phyloP scores from a whole-genome alignment of 2,888 invertebrate genomes.

The Anarsia innoxiella region DNA sequence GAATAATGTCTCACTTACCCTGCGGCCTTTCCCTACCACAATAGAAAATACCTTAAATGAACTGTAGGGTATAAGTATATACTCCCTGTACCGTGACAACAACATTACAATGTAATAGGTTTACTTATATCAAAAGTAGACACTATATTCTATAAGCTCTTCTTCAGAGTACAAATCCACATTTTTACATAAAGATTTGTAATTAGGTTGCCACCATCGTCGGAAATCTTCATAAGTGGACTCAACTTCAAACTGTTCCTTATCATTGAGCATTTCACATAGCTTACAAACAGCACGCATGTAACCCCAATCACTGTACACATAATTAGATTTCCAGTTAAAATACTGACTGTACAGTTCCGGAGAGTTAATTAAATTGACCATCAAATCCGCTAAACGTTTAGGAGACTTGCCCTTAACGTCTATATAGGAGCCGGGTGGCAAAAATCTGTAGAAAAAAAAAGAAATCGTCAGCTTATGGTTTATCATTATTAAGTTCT shows the following conservation, averaged over 20 bases:
- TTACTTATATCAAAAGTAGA: too few species aligned
- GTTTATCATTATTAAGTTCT: too few species aligned
- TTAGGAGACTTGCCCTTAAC: slow-evolving; percentile 25
- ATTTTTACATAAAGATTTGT: too few species aligned
- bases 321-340: slow-evolving; percentile 42
- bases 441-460: slow-evolving; percentile 45
- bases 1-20: too few species aligned
- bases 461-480: too few species aligned
- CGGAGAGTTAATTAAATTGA: slow-evolving; percentile 30
- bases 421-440: slow-evolving; percentile 53
- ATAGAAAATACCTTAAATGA: too few species aligned
- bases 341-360: slow-evolving; percentile 38
- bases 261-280: not conserved
- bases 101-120: too few species aligned
- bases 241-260: not conserved
- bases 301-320: not conserved
- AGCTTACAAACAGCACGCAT: not conserved
- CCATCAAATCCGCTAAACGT: slow-evolving; percentile 37
- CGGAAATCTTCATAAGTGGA: not conserved
- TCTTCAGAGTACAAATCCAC: too few species aligned
- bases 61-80: too few species aligned
- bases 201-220: not conserved
- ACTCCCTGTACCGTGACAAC: too few species aligned
- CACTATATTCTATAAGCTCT: too few species aligned
- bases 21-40: too few species aligned